Base-by-base conservation (phyloP, 2,888 invertebrate species). In the Myopa tessellatipennis region DNA sequence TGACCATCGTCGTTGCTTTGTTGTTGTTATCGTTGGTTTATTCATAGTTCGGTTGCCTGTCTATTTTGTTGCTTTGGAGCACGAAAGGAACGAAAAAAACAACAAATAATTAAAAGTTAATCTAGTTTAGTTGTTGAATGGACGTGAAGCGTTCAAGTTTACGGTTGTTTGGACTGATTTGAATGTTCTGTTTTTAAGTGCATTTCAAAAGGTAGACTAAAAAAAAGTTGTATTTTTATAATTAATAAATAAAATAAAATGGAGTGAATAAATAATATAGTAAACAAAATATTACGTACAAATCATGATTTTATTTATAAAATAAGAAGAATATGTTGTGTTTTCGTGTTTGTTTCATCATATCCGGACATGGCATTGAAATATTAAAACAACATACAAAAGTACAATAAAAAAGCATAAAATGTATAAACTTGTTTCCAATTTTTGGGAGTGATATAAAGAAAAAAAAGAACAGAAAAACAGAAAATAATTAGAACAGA, bases 91-190 rank as follows among this genome's bases (percentile, higher is more conserved):
- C 16, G 14, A 16, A n/a, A 58, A 58, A 58, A 58, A 1, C 61
- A 61, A 61, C 18, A 61, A 6, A 45, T 8, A 10, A 45, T 8
- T 45, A 79, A 81, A 80, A 77, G 80, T 84, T 83, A 79, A 40
- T 14, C 12, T 34, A 10, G 61, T 78, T 87, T 82, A 87, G 87
- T 87, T 85, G 82, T 82, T 77, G 83, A 80, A 80, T 82, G 84
- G 83, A 85, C 85, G 85, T 81, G 82, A 82, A 85, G 83, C 86
- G 84, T 73, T 82, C 80, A 83, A 83, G 86, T 83, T 83, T 79
- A 70, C 61, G 74, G 52, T 67, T n/a, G 34, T 26, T 63, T 12
- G 34, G n/a, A 36, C n/a, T 36, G 18, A 8, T 34, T 63, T 63
- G 7, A 12, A 6, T 36, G 63, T 63, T 63, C 6, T 63, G 12